Evolutionary conservation across 2,113 vertebrate genomes (phyloP).

Genomic region (Phyllostomus hastatus): DNA sequence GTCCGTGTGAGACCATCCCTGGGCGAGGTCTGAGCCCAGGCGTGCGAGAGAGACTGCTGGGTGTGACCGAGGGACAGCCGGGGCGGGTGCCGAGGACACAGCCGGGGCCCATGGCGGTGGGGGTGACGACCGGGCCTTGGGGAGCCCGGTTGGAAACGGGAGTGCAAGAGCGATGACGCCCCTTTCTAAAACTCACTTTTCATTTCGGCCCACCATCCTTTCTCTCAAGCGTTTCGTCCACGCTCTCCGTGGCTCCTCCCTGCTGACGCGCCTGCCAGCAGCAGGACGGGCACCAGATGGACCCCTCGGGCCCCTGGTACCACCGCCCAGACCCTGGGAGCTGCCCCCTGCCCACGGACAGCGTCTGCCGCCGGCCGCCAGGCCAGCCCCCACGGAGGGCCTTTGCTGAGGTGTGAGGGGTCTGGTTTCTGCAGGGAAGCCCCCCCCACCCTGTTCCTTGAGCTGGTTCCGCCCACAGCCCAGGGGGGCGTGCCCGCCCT

Average conservation of each 20-base stretch:
- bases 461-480: neutral
- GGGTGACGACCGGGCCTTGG: neutral
- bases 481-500: accelerated
- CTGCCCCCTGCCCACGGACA: accelerated
- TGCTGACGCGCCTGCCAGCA: too few species aligned
- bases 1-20: neutral
- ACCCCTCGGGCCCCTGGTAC: neutral
- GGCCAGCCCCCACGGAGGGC: accelerated
- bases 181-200: neutral
- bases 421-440: neutral
- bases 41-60: neutral
- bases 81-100: neutral
- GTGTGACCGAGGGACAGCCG: neutral
- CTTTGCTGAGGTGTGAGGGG: accelerated
- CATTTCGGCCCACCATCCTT: neutral
- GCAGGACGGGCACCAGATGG: too few species aligned
- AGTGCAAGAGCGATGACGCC: accelerated
- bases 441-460: neutral
- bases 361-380: accelerated
- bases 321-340: neutral
- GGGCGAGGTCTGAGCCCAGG: neutral
- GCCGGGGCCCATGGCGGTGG: accelerated
- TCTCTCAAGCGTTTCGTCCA: neutral
- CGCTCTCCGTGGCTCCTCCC: too few species aligned
- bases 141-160: too few species aligned